phyloP scores from a whole-genome alignment of 2,797 vertebrate genomes.

The Capromys pilorides region DNA sequence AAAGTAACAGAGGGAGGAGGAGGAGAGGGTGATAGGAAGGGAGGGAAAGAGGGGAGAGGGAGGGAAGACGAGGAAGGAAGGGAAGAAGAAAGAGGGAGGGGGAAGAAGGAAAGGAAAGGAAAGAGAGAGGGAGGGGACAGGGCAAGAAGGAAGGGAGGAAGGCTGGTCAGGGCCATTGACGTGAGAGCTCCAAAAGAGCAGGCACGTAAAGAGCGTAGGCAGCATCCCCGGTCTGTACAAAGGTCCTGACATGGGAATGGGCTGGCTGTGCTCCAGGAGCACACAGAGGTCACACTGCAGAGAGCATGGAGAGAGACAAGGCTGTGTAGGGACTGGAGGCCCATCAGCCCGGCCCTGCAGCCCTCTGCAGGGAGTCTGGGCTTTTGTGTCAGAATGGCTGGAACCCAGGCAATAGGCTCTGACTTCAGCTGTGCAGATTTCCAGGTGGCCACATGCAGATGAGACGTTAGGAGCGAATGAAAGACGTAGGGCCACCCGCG shows the following conservation, averaged over 20 bases:
- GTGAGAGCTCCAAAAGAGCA: background rate
- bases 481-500: slow-evolving; percentile 81
- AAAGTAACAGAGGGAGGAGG: background rate
- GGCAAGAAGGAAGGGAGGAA: background rate
- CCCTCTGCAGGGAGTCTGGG: background rate
- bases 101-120: background rate
- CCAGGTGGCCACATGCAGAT: no score
- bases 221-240: background rate
- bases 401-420: background rate
- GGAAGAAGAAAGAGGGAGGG: background rate
- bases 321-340: background rate
- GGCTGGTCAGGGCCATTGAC: background rate
- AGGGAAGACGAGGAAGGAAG: no score
- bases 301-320: background rate
- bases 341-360: background rate
- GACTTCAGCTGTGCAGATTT: background rate
- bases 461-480: background rate
- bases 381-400: background rate
- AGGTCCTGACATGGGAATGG: background rate
- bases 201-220: background rate
- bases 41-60: no score
- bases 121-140: background rate
- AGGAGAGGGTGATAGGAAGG: no score
- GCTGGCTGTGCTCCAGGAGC: background rate
- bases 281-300: background rate